Base-by-base conservation (phyloP, 2,113 vertebrate genomes). In the Tychaedon coryphoeus region DNA sequence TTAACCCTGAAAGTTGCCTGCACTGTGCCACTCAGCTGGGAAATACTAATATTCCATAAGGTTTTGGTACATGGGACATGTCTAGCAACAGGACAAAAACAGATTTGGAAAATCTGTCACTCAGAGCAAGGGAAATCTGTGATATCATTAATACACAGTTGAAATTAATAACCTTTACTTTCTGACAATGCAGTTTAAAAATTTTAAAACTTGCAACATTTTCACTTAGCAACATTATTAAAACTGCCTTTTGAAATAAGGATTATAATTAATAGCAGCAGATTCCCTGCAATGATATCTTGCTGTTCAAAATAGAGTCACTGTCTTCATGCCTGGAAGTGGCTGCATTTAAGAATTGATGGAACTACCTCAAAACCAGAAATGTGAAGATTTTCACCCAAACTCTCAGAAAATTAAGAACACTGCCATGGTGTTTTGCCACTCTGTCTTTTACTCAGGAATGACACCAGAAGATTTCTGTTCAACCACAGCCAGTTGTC, bases 131-230 rank as follows among this genome's bases (percentile, higher is more conserved):
- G 6, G 26, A 92, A 84, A 51, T 29, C 1, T 56, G 2, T 34
- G 6, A 33, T 60, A 26, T 33, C 11, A 17, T 62, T 45, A 51
- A 17, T 14, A 65, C 0, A 28, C 1, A 0, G 12, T 2, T 58
- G 11, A 83, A 33, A 70, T 0, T 0, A 48, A 42, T 6, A 25
- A 3, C 18, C 4, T 31, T 78, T 40, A 50, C 33, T 86, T 88
- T 22, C 22, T 60, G 40, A 50, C 2, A 43, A 33, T 51, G 47
- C 29, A 10, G 2, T 23, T 16, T 54, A 42, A 42, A 45, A 19
- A 45, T 34, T 6, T 36, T 36, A 36, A 60, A 74, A 42, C 2
- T 3, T 18, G 8, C 22, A 17, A 13, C 3, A 34, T 31, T 91
- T 74, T 51, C 24, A 29, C 7, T 75, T 64, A 9, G 17, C 4